A percentile compares a stretch with the other conserved stretches of the same genome.
Evolutionary conservation across 2,888 invertebrate species (phyloP).

Genomic region (Ashinkailepas kermadecensis): DNA sequence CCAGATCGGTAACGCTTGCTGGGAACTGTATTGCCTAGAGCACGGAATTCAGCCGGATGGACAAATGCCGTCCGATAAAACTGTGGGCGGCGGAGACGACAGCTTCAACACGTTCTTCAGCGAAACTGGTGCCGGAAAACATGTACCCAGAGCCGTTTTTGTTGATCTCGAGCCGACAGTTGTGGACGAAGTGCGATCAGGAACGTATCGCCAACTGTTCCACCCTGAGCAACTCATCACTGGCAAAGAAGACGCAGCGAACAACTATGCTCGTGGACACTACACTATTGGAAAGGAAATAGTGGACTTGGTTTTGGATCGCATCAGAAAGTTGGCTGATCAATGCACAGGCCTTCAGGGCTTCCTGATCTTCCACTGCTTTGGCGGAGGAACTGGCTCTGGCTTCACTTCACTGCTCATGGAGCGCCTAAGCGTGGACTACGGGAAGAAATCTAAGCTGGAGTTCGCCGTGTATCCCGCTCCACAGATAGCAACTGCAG

Average conservation of each 20-base stretch:
- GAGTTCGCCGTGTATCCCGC: slow-evolving; percentile 96
- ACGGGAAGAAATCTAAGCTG: slow-evolving; percentile 91
- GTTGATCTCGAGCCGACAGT: slow-evolving; percentile 95
- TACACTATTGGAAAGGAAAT: slow-evolving; percentile 65
- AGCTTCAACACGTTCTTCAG: slow-evolving; percentile 92
- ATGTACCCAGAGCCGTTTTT: slow-evolving; percentile 88
- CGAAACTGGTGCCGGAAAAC: slow-evolving; percentile 91
- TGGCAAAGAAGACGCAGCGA: slow-evolving; percentile 47
- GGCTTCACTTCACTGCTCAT: slow-evolving; percentile 95
- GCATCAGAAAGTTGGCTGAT: slow-evolving; percentile 68
- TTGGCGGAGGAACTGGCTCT: slow-evolving; percentile 88
- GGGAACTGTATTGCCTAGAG: slow-evolving; percentile 40
- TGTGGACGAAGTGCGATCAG: slow-evolving; percentile 51
- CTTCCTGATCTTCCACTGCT: slow-evolving; percentile 83
- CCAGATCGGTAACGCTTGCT: slow-evolving; percentile 39
- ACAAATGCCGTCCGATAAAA: slow-evolving; percentile 83
- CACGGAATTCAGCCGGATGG: slow-evolving; percentile 59
- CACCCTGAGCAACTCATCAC: slow-evolving; percentile 51
- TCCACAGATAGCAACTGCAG: slow-evolving; percentile 64
- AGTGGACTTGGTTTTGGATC: slow-evolving; percentile 61
- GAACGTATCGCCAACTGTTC: slow-evolving; percentile 46
- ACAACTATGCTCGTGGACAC: slow-evolving; percentile 55
- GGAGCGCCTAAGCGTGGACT: slow-evolving; percentile 92
- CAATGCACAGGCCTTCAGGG: slow-evolving; percentile 61
- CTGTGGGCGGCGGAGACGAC: slow-evolving; percentile 78